Evolutionary conservation across 1,140 invertebrate genomes (phyloP).

Genomic region (Pteromalus puparum): DNA sequence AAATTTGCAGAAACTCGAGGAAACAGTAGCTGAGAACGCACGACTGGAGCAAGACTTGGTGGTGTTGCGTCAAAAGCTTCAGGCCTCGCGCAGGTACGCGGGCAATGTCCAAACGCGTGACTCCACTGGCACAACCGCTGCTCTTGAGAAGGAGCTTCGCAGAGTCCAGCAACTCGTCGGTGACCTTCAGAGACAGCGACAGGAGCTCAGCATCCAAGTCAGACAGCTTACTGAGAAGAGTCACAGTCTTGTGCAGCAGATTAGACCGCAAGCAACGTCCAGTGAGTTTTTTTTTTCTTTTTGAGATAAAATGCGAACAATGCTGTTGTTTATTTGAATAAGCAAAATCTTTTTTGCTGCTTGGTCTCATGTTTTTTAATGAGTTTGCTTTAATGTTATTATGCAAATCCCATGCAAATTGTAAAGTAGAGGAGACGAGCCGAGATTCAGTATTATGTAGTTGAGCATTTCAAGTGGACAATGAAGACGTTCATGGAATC

Average conservation of each 20-base stretch:
- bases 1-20: slow-evolving; percentile 86
- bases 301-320: too few species aligned
- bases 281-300: slow-evolving; percentile 51
- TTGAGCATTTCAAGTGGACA: too few species aligned
- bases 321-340: too few species aligned
- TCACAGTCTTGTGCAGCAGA: slow-evolving; percentile 76
- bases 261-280: slow-evolving; percentile 71
- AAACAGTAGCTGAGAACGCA: slow-evolving; percentile 92
- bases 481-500: too few species aligned
- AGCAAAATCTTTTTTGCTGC: too few species aligned
- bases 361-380: too few species aligned
- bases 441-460: too few species aligned
- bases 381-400: too few species aligned
- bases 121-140: slow-evolving; percentile 77
- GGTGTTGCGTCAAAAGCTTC: slow-evolving; percentile 88
- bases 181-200: slow-evolving; percentile 88
- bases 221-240: slow-evolving; percentile 87
- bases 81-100: slow-evolving; percentile 77
- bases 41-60: slow-evolving; percentile 91
- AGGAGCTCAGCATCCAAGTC: slow-evolving; percentile 88
- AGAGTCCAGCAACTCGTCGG: slow-evolving; percentile 89
- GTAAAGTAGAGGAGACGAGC: too few species aligned
- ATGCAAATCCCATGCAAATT: too few species aligned
- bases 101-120: slow-evolving; percentile 64
- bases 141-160: slow-evolving; percentile 87